Evolutionary conservation across 1,140 invertebrate species (phyloP).

Genomic region (Neodiprion pinetum): DNA sequence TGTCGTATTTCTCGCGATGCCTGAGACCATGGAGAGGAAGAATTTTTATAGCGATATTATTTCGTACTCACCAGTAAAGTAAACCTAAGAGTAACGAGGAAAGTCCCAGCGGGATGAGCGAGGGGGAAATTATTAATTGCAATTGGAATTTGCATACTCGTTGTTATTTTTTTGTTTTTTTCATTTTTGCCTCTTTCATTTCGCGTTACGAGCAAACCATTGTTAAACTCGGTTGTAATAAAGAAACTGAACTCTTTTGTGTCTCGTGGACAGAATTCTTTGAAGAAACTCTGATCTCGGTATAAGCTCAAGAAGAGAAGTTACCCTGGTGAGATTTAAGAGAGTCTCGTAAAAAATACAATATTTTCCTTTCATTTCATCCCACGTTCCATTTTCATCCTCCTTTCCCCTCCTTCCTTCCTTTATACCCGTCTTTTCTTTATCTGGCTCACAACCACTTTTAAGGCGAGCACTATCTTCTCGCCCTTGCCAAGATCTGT

Average conservation of each 20-base stretch:
- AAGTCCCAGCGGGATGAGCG: too few relatives aligned
- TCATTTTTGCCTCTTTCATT: not conserved
- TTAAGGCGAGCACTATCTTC: not conserved
- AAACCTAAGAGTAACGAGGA: too few relatives aligned
- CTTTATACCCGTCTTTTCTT: not conserved
- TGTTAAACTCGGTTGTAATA: constrained; percentile 9
- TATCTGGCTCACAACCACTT: not conserved
- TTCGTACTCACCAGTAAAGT: too few relatives aligned
- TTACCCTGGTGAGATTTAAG: constrained; percentile 3
- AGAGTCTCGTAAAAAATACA: constrained; percentile 38
- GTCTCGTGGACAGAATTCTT: constrained; percentile 14
- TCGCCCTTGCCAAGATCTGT: constrained; percentile 34
- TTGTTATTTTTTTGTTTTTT: too few relatives aligned
- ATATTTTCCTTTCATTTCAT: constrained; percentile 41
- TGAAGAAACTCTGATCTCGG: constrained; percentile 14
- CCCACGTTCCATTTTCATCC: constrained; percentile 15
- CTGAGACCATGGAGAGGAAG: too few relatives aligned
- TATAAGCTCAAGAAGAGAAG: constrained; percentile 15
- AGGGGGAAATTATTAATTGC: too few relatives aligned
- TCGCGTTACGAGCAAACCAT: not conserved
- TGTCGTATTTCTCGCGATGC: too few relatives aligned
- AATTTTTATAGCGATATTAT: too few relatives aligned
- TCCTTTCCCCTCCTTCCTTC: not conserved
- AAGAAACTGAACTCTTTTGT: constrained; percentile 14
- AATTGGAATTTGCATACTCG: too few relatives aligned